Evolutionary conservation across 2,888 invertebrate genomes (phyloP), one percentile per base, ranked within the genome.

Genomic region (Conus canariensis): DNA sequence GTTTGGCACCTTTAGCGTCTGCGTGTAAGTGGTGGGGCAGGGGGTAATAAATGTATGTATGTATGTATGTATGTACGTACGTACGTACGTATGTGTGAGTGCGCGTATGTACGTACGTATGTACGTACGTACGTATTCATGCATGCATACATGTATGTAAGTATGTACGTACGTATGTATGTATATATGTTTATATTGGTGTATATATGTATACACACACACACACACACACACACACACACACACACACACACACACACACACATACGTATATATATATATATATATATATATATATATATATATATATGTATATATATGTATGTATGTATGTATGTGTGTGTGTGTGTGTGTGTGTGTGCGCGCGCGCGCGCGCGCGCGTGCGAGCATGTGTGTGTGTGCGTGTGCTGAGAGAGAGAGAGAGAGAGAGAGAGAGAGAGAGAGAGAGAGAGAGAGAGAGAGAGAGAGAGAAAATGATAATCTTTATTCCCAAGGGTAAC

Each of bases 201-300:
- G n/a, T 74, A 25, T 74, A 25, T 74, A 25, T 74, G 16, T 74
- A 19, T 67, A 19, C 19, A 4, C 22, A 3, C 22, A 3, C 22
- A 22, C 22, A 22, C 22, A 22, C 22, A 22, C 22, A 22, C 22
- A 22, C 74, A 74, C 74, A 74, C 74, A 74, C 74, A 74, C 16
- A 74, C 5, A 74, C n/a, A 74, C 67, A 67, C 67, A 67, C 74
- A 74, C 74, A 74, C 74, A 74, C 74, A 74, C 74, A 74, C 74
- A 74, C 74, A 74, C 16, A 74, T 25, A 74, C 5, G 10, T 25
- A 74, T 25, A 22, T 74, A 25, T n/a, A 74, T 64, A 16, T 64
- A 64, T 64, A 64, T 64, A 25, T 77, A 25, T 77, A 25, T 77
- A 25, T 77, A 10, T 77, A 22, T 67, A 22, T 67, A 22, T 67